Evolutionary conservation across 1,140 invertebrate genomes (phyloP).

Genomic region (Platyura marginata): DNA sequence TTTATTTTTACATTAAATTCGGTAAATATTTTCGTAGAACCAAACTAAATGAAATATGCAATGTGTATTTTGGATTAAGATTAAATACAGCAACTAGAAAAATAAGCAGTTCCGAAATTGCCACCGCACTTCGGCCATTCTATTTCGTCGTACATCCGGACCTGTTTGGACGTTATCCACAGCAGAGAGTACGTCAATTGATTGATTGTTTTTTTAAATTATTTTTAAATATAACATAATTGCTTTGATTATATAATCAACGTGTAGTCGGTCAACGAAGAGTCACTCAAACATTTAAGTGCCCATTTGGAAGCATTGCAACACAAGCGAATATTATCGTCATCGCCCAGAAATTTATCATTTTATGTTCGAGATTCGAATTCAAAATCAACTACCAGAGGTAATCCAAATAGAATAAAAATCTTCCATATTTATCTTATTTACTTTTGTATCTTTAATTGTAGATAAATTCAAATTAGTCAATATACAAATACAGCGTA

Average conservation of each 20-base stretch:
- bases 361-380: constrained; percentile 58
- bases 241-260: too few species aligned
- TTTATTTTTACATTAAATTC: too few species aligned
- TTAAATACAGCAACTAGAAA: neutral
- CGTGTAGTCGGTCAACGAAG: constrained; percentile 75
- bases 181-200: too few species aligned
- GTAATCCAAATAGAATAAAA: too few species aligned
- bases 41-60: too few species aligned
- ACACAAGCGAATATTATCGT: constrained; percentile 33
- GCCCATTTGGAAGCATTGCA: constrained; percentile 59
- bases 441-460: too few species aligned
- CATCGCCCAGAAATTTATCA: constrained; percentile 33
- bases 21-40: too few species aligned
- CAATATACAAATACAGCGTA: constrained; percentile 45
- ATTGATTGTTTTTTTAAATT: constrained; percentile 6
- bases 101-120: constrained; percentile 42
- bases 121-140: constrained; percentile 76
- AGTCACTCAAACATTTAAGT: constrained; percentile 74
- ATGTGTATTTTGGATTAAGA: too few species aligned
- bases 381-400: constrained; percentile 20
- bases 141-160: constrained; percentile 93
- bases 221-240: constrained; percentile 4
- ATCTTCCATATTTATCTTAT: too few species aligned
- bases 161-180: too few species aligned
- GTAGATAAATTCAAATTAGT: constrained; percentile 48